Evolutionary conservation across 92 coral and sea anemone genomes (phyloP).

Genomic region (Paramuricea clavata): DNA sequence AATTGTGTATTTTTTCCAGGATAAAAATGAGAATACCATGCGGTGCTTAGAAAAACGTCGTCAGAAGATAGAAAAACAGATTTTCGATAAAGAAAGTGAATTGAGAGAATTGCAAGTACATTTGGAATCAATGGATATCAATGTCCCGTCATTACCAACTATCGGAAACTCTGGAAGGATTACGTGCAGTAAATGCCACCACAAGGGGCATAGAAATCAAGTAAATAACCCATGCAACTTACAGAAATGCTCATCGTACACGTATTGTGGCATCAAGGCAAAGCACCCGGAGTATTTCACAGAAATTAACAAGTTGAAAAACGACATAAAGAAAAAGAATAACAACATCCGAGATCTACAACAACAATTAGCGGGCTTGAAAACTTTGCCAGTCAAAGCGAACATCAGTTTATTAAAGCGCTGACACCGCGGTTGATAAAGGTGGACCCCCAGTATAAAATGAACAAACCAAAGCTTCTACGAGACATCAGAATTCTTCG

Average conservation of each 20-base stretch:
- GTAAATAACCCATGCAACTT: constrained; percentile 44
- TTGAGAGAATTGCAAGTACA: constrained; percentile 55
- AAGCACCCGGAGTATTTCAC: constrained; percentile 59
- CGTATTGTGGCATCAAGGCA: constrained; percentile 50
- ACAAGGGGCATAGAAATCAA: constrained; percentile 58
- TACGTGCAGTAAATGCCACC: constrained; percentile 60
- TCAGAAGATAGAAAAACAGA: constrained; percentile 33
- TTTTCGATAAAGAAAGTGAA: constrained; percentile 24
- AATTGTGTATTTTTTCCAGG: constrained; percentile 34
- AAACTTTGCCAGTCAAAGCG: not conserved
- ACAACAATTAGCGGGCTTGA: constrained; percentile 25
- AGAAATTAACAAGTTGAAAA: constrained; percentile 37
- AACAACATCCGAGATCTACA: constrained; percentile 33
- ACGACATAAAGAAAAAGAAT: constrained; percentile 25
- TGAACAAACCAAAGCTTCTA: not conserved
- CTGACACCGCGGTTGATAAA: constrained; percentile 32
- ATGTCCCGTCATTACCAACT: constrained; percentile 47
- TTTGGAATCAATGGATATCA: constrained; percentile 62
- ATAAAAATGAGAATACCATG: not conserved
- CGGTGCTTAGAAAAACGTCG: not conserved
- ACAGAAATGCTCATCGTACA: constrained; percentile 50
- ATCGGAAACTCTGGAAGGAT: constrained; percentile 39
- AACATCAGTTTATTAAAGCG: constrained; percentile 30
- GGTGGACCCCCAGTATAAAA: constrained; percentile 18
- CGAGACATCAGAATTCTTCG: constrained; percentile 11